Evolutionary conservation across 2,888 invertebrate genomes (phyloP), one percentile per base, ranked within the genome.

Genomic region (Dicranocentrus wangi): DNA sequence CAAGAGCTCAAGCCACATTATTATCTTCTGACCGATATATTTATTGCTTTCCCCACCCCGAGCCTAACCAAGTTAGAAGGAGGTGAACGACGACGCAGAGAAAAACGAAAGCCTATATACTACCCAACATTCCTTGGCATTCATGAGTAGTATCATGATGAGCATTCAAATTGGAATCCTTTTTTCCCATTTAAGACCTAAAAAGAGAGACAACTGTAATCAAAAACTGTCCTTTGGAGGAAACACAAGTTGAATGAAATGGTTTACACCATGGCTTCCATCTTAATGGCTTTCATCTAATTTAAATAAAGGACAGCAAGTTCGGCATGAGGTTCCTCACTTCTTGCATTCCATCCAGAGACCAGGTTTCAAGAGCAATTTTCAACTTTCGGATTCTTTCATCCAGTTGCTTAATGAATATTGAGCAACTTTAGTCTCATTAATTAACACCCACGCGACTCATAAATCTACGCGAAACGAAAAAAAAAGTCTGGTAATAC

Each of bases 381-480:
- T n/a, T n/a, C n/a, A n/a, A n/a, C n/a, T n/a, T n/a, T n/a, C n/a
- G n/a, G n/a, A n/a, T n/a, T n/a, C n/a, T n/a, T n/a, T n/a, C n/a
- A n/a, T n/a, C 61, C 51, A 39, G 68, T 58, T 23, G 55, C n/a
- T 42, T 77, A 77, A 77, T 77, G 77, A 77, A 77, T 77, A 77
- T 77, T 77, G 77, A 77, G 43, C 77, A 69, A 71, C 55, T 66
- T 72, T 60, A 58, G 55, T 75, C 80, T 72, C 82, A 83, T 83
- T 84, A 84, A 83, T 83, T 83, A 80, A 80, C 82, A 76, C 82
- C 83, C 80, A 83, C 83, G 65, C 80, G 28, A 55, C 60, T 78
- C 78, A 75, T 78, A 79, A 83, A 82, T 82, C 55, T 82, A 39
- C 17, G 63, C 68, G 53, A n/a, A 39, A 68, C 53, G 51, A 77